These are phyloP conservation scores for Bolborhynchus lineola DNA, from an alignment of 2,113 vertebrate species.

Conservation along the genomic window DNA sequence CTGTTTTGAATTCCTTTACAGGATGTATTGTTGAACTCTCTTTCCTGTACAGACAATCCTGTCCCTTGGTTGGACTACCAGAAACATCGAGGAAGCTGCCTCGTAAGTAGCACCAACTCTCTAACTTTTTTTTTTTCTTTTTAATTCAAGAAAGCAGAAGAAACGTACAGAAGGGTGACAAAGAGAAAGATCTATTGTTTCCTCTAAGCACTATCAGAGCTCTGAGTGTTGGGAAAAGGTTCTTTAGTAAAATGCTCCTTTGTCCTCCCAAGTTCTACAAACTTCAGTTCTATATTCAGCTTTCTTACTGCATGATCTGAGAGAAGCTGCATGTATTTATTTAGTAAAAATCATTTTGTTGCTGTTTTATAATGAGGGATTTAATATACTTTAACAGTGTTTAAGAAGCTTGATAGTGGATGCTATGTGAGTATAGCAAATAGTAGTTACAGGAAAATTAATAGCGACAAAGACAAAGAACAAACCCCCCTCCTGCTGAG, in stretches of 20 bases:
- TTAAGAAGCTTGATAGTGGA: background rate
- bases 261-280: constrained; percentile 12
- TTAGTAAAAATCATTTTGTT: background rate
- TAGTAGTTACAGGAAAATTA: background rate
- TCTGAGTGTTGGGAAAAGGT: background rate
- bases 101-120: background rate
- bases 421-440: background rate
- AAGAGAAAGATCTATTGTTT: constrained; percentile 30
- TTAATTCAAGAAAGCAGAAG: background rate
- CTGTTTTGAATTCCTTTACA: constrained; percentile 38
- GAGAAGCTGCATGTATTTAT: background rate
- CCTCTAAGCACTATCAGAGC: background rate
- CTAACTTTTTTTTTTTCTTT: background rate
- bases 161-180: background rate
- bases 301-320: background rate
- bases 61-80: background rate
- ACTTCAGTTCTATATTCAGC: background rate
- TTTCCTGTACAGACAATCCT: background rate
- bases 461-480: background rate
- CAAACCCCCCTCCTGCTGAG: background rate
- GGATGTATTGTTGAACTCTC: constrained; percentile 3
- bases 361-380: background rate
- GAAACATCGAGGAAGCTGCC: constrained; percentile 27
- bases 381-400: background rate
- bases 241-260: constrained; percentile 20